Evolutionary conservation across 2,888 invertebrate species (phyloP).

Genomic region (Marronus borbonicus): DNA sequence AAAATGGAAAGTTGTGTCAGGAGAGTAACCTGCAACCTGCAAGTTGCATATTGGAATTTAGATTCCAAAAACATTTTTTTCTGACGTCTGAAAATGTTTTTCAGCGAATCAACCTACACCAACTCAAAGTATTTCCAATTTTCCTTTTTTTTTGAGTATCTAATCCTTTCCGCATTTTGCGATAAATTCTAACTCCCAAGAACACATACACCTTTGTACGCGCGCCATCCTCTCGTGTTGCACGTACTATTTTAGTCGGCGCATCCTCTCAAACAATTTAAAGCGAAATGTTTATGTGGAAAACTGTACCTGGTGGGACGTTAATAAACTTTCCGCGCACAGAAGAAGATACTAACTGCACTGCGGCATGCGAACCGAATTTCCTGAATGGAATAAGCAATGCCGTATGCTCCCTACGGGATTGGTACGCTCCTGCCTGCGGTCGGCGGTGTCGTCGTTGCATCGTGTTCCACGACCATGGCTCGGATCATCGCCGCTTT

Average conservation of each 20-base stretch:
- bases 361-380: conserved; percentile 42
- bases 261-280: conserved; percentile 6
- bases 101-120: too few relatives aligned
- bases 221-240: too few relatives aligned
- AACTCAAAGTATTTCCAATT: background rate
- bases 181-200: too few relatives aligned
- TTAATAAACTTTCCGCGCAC: conserved; percentile 3
- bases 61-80: too few relatives aligned
- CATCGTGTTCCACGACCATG: background rate
- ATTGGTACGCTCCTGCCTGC: background rate
- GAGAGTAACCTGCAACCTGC: too few relatives aligned
- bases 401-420: conserved; percentile 7
- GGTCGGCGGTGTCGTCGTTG: background rate
- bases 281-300: conserved; percentile 3
- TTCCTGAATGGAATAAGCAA: conserved; percentile 40
- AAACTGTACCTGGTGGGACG: conserved; percentile 13
- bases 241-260: background rate
- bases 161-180: too few relatives aligned
- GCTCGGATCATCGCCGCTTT: conserved; percentile 3
- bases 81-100: too few relatives aligned
- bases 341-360: conserved; percentile 31
- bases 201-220: too few relatives aligned
- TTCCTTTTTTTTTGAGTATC: too few relatives aligned
- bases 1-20: too few relatives aligned
- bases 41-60: too few relatives aligned